A percentile compares a stretch with the other conserved stretches of the same genome.
Conservation (phyloP, 2,113 vertebrate genomes). For the Anarrhichthys ocellatus region DNA sequence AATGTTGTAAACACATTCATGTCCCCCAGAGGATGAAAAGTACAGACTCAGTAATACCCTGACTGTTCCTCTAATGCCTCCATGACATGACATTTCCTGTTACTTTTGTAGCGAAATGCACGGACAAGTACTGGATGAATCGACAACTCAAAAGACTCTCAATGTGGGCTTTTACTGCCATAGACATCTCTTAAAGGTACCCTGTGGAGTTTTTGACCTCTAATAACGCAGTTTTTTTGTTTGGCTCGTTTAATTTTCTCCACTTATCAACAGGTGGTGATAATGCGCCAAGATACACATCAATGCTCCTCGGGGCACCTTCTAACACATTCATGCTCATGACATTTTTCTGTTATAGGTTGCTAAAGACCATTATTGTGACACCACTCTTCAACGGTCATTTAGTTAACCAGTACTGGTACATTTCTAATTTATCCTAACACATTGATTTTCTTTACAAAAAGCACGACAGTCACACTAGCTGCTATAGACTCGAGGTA, state of each 20-base stretch:
- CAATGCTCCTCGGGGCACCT: not conserved
- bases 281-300: not conserved
- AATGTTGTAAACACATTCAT: not conserved
- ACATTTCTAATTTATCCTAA: not conserved
- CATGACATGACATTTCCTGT: not conserved
- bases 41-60: not conserved
- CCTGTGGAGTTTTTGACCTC: not conserved
- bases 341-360: not conserved
- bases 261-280: not conserved
- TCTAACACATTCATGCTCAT: not conserved
- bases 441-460: not conserved
- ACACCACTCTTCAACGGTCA: not conserved
- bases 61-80: not conserved
- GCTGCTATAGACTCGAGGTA: not conserved
- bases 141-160: not conserved
- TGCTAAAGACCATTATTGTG: not conserved
- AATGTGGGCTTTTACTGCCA: not conserved
- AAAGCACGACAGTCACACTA: not conserved
- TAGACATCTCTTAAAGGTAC: not conserved
- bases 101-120: not conserved
- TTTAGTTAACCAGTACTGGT: not conserved
- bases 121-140: not conserved
- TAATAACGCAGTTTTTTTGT: not conserved
- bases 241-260: not conserved
- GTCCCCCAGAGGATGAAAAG: not conserved